phyloP scores from a whole-genome alignment of 1,140 invertebrate species.

The Drosophila tsacasi region DNA sequence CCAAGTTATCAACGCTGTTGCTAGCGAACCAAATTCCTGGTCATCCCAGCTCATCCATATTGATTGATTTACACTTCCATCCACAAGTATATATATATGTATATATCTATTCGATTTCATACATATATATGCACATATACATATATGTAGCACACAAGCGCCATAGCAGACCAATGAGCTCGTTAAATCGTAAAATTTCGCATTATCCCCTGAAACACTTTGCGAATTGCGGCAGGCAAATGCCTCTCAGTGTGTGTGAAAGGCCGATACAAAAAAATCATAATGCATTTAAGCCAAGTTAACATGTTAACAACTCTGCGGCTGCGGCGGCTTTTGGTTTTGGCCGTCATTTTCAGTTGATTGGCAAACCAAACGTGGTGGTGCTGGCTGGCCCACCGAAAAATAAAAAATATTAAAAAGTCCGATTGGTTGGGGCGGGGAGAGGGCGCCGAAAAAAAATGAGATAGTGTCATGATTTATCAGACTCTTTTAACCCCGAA shows the following conservation, averaged over 20 bases:
- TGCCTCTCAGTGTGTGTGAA: neutral
- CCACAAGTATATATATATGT: neutral
- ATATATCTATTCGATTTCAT: neutral
- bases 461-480: slow-evolving; percentile 49
- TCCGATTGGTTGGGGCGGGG: slow-evolving; percentile 28
- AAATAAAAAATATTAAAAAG: slow-evolving; percentile 19
- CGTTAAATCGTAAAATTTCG: slow-evolving; percentile 22
- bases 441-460: slow-evolving; percentile 32
- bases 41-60: neutral
- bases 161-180: slow-evolving; percentile 14
- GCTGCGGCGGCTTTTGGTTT: slow-evolving; percentile 43
- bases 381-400: slow-evolving; percentile 10
- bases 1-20: too few species aligned
- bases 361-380: slow-evolving; percentile 52
- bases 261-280: slow-evolving; percentile 33
- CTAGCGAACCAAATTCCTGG: neutral
- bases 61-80: neutral
- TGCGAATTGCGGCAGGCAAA: slow-evolving; percentile 26
- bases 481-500: slow-evolving; percentile 20
- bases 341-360: slow-evolving; percentile 50
- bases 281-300: slow-evolving; percentile 60
- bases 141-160: neutral
- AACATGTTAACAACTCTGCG: slow-evolving; percentile 54
- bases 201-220: slow-evolving; percentile 42
- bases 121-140: too few species aligned